Percentiles rank a stretch among this genome's conserved stretches.
These are phyloP conservation scores for Alethe castanea DNA, from an alignment of 2,113 vertebrate genomes.

Conservation along the genomic window DNA sequence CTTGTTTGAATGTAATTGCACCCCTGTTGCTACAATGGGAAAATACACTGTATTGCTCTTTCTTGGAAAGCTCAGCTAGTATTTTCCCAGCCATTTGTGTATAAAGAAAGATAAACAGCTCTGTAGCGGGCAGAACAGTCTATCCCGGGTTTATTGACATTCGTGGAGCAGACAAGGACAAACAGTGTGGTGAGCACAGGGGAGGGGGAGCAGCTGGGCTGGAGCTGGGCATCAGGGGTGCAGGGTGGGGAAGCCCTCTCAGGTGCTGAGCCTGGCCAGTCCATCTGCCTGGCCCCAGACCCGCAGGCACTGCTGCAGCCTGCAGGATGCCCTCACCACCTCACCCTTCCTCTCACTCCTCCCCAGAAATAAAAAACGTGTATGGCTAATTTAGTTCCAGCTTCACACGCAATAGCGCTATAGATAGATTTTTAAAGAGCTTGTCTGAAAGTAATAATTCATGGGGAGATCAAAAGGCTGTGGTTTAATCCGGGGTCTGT, in stretches of 20 bases:
- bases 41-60: slow-evolving; percentile 51
- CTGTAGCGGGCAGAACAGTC: slow-evolving; percentile 51
- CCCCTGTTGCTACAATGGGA: slow-evolving; percentile 59
- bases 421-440: slow-evolving; percentile 45
- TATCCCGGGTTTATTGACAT: slow-evolving; percentile 34
- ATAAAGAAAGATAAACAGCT: slow-evolving; percentile 63
- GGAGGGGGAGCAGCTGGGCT: not conserved
- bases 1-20: slow-evolving; percentile 63
- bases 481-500: slow-evolving; percentile 15
- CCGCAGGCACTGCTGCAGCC: rapidly evolving
- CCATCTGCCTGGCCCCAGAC: not conserved
- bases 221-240: not conserved
- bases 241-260: not conserved
- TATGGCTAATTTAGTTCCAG: not conserved
- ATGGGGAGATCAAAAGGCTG: slow-evolving; percentile 42
- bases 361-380: not conserved
- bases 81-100: slow-evolving; percentile 62
- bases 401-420: not conserved
- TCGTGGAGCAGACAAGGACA: slow-evolving; percentile 33
- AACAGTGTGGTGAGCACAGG: not conserved
- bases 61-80: slow-evolving; percentile 61
- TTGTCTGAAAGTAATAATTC: slow-evolving; percentile 51
- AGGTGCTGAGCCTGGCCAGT: not conserved
- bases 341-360: not conserved
- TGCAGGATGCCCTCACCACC: not conserved